phyloP scores from a whole-genome alignment of 2,797 vertebrate genomes.

The Scyliorhinus canicula region DNA sequence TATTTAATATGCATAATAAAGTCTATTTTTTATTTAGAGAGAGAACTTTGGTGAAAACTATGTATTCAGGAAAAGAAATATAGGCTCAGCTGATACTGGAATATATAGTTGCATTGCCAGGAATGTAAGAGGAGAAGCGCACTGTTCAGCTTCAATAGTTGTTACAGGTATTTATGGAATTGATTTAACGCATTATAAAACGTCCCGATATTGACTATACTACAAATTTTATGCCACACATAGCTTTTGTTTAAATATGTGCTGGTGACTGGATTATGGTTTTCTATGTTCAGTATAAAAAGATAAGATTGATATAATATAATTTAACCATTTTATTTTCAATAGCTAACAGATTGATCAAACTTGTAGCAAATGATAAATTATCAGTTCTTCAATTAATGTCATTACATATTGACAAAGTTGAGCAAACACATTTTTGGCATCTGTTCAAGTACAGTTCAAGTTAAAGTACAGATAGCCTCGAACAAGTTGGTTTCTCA shows the following conservation, averaged over 20 bases:
- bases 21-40: conserved; percentile 42
- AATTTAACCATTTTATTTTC: not conserved
- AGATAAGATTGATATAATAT: not conserved
- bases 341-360: not conserved
- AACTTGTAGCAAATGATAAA: not conserved
- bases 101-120: conserved; percentile 51
- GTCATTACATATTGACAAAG: not conserved
- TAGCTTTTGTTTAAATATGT: conserved; percentile 48
- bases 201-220: conserved; percentile 43
- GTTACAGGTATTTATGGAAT: conserved; percentile 46
- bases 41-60: conserved; percentile 51
- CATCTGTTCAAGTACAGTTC: not conserved
- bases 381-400: not conserved
- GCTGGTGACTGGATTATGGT: conserved; percentile 47
- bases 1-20: not conserved
- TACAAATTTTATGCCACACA: conserved; percentile 42
- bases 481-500: not conserved
- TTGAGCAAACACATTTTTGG: not conserved
- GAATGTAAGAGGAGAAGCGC: conserved; percentile 49
- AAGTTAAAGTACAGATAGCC: not conserved
- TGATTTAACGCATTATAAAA: conserved; percentile 40
- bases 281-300: conserved; percentile 42
- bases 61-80: conserved; percentile 51
- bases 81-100: conserved; percentile 48
- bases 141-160: conserved; percentile 47